Conservation (phyloP, 2,888 invertebrate genomes). For the Cerastis rubricosa region DNA sequence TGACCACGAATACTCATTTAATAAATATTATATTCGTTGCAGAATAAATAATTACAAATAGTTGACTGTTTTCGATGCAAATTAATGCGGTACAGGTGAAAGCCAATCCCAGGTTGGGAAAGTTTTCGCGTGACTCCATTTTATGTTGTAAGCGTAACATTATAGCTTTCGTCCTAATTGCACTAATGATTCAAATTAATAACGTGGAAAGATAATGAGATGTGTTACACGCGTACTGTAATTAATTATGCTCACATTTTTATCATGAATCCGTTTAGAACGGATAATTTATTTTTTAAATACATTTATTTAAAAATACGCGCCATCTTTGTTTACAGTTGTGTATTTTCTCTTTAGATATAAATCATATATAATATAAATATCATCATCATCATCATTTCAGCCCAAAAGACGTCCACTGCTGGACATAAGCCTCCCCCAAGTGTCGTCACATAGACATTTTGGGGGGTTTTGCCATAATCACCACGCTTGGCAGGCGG, state of each 20-base stretch:
- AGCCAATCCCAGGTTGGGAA: conserved; percentile 70
- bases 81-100: conserved; percentile 59
- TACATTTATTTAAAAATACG: conserved; percentile 29
- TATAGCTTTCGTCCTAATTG: conserved; percentile 75
- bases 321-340: background rate
- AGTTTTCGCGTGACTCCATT: conserved; percentile 75
- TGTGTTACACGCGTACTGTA: conserved; percentile 70
- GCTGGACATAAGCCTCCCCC: too few relatives aligned
- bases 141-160: conserved; percentile 69
- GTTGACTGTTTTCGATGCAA: conserved; percentile 50
- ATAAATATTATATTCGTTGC: conserved; percentile 51
- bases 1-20: conserved; percentile 60
- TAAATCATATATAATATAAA: too few relatives aligned
- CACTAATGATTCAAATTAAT: conserved; percentile 76
- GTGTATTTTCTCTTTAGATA: background rate
- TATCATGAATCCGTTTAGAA: conserved; percentile 52
- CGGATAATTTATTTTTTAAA: too few relatives aligned
- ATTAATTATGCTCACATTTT: conserved; percentile 66
- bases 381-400: too few relatives aligned
- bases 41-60: conserved; percentile 59
- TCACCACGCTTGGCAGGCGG: too few relatives aligned
- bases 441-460: too few relatives aligned
- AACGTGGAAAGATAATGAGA: conserved; percentile 74
- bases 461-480: too few relatives aligned
- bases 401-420: too few relatives aligned